These are phyloP conservation scores for Nanorana parkeri DNA, from an alignment of 2,113 vertebrate species.

Conservation along the genomic window DNA sequence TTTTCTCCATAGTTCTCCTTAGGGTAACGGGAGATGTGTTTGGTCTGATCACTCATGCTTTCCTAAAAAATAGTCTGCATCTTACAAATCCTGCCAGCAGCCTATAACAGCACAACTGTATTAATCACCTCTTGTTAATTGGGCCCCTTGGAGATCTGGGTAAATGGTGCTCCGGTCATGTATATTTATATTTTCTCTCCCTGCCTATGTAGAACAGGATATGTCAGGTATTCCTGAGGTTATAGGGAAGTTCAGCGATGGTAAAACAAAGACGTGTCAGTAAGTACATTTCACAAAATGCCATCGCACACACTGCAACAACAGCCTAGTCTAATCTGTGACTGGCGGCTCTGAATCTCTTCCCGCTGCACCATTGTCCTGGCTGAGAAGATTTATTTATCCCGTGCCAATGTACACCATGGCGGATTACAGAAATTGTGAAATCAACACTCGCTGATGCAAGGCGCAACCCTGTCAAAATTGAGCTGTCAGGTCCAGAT, in stretches of 20 bases:
- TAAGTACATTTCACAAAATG: constrained; percentile 2
- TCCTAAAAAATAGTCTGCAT: too few species aligned
- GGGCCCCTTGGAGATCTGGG: too few species aligned
- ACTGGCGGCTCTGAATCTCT: not conserved
- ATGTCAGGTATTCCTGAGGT: not conserved
- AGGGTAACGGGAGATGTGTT: too few species aligned
- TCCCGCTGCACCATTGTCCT: constrained; percentile 14
- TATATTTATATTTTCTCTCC: too few species aligned
- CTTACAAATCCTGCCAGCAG: too few species aligned
- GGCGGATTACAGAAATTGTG: constrained; percentile 27
- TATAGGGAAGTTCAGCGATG: not conserved
- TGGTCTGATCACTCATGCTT: too few species aligned
- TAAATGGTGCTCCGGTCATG: too few species aligned
- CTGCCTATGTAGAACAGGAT: not conserved
- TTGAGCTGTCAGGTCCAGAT: not conserved
- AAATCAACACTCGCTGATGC: not conserved
- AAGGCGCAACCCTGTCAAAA: not conserved
- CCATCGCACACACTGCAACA: not conserved
- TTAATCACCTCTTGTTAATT: too few species aligned
- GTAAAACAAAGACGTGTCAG: not conserved
- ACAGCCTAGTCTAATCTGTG: not conserved
- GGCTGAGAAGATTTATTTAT: not conserved
- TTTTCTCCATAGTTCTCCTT: too few species aligned
- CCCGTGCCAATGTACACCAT: constrained; percentile 17
- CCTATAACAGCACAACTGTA: too few species aligned